Conservation (phyloP, 2,888 invertebrate genomes). For the Drosophila atroscutellata region DNA sequence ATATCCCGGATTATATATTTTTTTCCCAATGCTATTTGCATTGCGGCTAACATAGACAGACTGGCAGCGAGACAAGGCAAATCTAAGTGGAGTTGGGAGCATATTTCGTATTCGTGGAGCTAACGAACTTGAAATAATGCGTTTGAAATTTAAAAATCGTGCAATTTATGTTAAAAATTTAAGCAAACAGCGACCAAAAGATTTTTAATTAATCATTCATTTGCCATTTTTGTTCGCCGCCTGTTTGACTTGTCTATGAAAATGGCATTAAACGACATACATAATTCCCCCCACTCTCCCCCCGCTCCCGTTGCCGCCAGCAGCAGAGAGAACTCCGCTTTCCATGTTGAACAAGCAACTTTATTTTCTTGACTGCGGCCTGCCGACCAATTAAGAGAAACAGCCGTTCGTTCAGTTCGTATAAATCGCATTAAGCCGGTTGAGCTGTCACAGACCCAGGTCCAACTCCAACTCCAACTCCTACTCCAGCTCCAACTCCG, state of each 20-base stretch:
- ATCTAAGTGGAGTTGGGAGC: background rate
- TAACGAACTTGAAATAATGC: constrained; percentile 85
- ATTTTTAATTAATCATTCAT: constrained; percentile 74
- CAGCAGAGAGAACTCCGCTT: constrained; percentile 24
- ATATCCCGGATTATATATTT: constrained; percentile 33
- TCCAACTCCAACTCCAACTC: constrained; percentile 2
- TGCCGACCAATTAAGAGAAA: constrained; percentile 76
- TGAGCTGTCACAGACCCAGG: constrained; percentile 49
- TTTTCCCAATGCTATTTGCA: constrained; percentile 68
- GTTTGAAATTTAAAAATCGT: constrained; percentile 83
- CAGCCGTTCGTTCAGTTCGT: constrained; percentile 68
- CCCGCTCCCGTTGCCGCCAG: too few species aligned
- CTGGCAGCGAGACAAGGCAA: background rate
- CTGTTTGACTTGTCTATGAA: constrained; percentile 80
- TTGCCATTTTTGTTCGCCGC: constrained; percentile 47
- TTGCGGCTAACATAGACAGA: constrained; percentile 64
- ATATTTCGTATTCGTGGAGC: constrained; percentile 80
- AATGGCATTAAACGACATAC: constrained; percentile 74
- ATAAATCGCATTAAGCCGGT: constrained; percentile 78
- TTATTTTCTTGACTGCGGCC: constrained; percentile 77
- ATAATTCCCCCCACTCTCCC: background rate
- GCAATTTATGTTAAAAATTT: constrained; percentile 77
- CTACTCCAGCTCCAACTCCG: background rate
- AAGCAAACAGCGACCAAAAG: constrained; percentile 61
- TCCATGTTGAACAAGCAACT: constrained; percentile 65